Evolutionary conservation across 37 sponge, comb jelly and placozoan genomes (phyloP).

Genomic region (Bolinopsis microptera): DNA sequence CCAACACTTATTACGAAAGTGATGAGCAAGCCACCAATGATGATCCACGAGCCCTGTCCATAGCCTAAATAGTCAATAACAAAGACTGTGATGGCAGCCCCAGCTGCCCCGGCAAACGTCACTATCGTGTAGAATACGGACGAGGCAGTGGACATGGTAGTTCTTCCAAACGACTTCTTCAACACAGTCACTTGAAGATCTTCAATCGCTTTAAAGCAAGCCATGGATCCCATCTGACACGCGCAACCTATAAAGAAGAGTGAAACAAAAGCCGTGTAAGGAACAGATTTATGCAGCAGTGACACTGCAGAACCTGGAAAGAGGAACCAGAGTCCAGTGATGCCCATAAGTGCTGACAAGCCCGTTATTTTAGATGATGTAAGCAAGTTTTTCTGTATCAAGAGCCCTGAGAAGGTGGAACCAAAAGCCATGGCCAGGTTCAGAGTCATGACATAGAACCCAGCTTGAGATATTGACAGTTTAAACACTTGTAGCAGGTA

Average conservation of each 20-base stretch:
- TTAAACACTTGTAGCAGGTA: background rate
- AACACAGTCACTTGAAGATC: background rate
- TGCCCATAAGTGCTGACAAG: background rate
- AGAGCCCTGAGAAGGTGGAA: background rate
- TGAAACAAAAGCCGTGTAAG: background rate
- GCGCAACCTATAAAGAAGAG: background rate
- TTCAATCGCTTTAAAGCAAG: background rate
- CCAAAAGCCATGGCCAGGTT: background rate
- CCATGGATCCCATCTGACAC: background rate
- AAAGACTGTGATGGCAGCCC: background rate
- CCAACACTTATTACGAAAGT: background rate
- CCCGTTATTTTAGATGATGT: background rate
- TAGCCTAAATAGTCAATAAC: background rate
- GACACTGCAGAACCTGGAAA: background rate
- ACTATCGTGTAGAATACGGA: background rate
- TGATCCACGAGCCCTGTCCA: background rate
- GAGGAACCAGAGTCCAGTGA: background rate
- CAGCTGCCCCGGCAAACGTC: background rate
- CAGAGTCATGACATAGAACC: background rate
- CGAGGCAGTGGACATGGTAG: background rate
- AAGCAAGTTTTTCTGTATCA: background rate
- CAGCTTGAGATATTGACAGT: background rate
- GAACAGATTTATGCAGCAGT: background rate
- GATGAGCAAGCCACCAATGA: background rate
- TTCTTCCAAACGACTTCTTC: background rate